Evolutionary conservation across 2,888 invertebrate genomes (phyloP), one percentile per base, ranked within the genome.

Genomic region (Gari tellinella): DNA sequence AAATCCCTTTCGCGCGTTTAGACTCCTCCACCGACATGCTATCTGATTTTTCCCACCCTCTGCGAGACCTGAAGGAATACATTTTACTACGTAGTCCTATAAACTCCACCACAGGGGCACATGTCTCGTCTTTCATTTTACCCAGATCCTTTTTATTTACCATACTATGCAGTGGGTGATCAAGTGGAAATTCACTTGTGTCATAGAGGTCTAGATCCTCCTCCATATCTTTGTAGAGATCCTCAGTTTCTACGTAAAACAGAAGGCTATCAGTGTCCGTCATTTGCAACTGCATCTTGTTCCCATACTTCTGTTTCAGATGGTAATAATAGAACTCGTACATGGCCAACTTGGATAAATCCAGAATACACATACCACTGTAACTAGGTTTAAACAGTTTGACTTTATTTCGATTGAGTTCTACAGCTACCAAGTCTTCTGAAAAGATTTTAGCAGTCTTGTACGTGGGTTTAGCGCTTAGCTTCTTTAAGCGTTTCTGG

Each of bases 341-440:
- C 81, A 92, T 88, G 17, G 87, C 72, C 2, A 72, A 63, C 85
- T 92, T 92, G 0, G 87, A 89, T 37, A 92, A 25, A 53, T 92
- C 92, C 51, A 92, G 80, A 25, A 65, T 64, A 26, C 55, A 72
- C 70, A 72, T 72, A 12, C 70, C 64, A 52, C 64, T 25, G 41
- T 61, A 72, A 21, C n/a, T 60, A n/a, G 64, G 64, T 55, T 72
- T 72, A 37, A 26, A 55, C 19, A 72, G 48, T 38, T 58, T 37
- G 12, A 72, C 64, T 49, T 72, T 72, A 17, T 25, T 10, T 15
- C 25, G 55, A 8, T 49, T 3, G 10, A 72, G 19, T 52, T 72
- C 72, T 1, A 66, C 62, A 1, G 65, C 72, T 15, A 61, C 60
- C 1, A 72, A 56, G 19, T 72, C 65, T 45, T 72, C 61, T 4